A percentile compares a stretch with the other conserved stretches of the same genome.
Conservation (phyloP, 2,113 vertebrate species). For the Lanius ludovicianus region DNA sequence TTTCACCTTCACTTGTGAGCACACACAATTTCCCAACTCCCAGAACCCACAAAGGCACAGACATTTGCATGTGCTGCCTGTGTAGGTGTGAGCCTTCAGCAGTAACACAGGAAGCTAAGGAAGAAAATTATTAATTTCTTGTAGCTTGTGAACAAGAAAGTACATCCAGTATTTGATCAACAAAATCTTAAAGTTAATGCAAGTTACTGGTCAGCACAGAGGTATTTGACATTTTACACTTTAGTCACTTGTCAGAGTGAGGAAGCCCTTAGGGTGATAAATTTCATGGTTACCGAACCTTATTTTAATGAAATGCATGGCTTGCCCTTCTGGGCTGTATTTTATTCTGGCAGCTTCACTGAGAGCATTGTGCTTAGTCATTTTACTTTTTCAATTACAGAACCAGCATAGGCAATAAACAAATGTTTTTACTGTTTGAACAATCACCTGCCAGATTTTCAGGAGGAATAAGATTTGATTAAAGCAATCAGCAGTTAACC, state of each 20-base stretch:
- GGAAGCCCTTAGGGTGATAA: not conserved
- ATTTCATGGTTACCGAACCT: not conserved
- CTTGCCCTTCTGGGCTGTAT: not conserved
- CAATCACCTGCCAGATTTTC: slow-evolving; percentile 23
- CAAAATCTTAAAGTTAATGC: not conserved
- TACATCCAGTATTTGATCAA: not conserved
- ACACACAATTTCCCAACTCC: not conserved
- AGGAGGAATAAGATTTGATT: not conserved
- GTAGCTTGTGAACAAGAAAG: not conserved
- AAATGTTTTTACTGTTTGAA: not conserved
- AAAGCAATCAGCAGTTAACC: not conserved
- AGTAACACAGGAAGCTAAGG: not conserved
- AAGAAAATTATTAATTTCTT: not conserved
- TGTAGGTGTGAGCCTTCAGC: not conserved
- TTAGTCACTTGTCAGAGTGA: not conserved
- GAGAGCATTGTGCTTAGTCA: slow-evolving; percentile 37
- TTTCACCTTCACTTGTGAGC: not conserved
- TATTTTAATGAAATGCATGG: not conserved
- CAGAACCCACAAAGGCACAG: not conserved
- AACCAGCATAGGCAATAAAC: slow-evolving; percentile 2
- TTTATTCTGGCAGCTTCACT: not conserved
- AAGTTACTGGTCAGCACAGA: not conserved
- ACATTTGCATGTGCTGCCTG: not conserved
- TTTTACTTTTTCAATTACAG: slow-evolving; percentile 23
- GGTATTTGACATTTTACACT: not conserved